A percentile compares a stretch with the other conserved stretches of the same genome.
These are phyloP conservation scores for Thysanoteuthis rhombus DNA, from an alignment of 2,888 invertebrate genomes.

Conservation along the genomic window DNA sequence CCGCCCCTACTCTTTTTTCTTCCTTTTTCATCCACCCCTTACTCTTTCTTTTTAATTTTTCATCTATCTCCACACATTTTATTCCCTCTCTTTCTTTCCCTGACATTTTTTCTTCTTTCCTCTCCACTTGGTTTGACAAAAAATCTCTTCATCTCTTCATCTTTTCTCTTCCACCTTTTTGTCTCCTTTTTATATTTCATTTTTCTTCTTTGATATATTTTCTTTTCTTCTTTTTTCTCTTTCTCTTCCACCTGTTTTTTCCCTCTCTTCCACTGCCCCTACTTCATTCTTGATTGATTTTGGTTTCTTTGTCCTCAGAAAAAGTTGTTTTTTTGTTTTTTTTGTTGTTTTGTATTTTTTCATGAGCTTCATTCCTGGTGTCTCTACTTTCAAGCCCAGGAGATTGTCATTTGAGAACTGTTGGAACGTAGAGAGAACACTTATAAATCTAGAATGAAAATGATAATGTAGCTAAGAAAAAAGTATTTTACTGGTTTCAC, in stretches of 20 bases:
- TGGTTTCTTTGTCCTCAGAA: background rate
- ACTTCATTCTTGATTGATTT: background rate
- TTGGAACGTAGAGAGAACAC: background rate
- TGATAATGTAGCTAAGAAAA: background rate
- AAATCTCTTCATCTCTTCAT: background rate
- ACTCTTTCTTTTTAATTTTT: background rate
- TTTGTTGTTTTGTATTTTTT: too few species aligned
- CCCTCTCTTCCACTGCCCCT: too few species aligned
- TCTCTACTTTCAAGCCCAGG: background rate
- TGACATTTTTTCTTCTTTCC: too few species aligned
- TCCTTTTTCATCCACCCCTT: background rate
- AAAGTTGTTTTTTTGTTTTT: too few species aligned
- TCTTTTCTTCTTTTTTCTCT: background rate
- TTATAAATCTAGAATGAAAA: background rate
- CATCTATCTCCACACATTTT: too few species aligned
- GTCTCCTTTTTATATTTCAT: background rate
- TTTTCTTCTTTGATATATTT: background rate
- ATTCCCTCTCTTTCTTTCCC: too few species aligned
- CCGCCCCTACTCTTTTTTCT: background rate
- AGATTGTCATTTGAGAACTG: background rate
- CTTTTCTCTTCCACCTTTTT: background rate
- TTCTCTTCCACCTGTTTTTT: background rate
- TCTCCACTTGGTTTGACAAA: background rate
- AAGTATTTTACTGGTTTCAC: background rate
- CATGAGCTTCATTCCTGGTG: background rate